Evolutionary conservation across 37 sponge, comb jelly and placozoan species (phyloP), one percentile per base, ranked within the genome.

Genomic region (Geodia barretti): DNA sequence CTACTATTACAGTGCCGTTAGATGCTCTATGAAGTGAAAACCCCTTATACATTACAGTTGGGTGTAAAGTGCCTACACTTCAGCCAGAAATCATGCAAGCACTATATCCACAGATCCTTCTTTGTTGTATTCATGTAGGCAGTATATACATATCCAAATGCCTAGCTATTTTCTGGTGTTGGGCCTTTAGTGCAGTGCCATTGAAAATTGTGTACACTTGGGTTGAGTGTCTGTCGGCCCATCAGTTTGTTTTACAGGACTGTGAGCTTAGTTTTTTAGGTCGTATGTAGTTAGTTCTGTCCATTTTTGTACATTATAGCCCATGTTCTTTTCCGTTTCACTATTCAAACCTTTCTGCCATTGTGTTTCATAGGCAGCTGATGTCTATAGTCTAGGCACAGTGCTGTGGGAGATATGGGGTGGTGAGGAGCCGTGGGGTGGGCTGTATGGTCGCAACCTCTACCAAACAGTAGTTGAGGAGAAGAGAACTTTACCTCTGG

Each of bases 391-490:
- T 68, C 28, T 83, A 2, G 76, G 84, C 65, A 76, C 75, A 17
- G 37, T 83, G 61, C 67, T 83, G 39, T 83, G 84, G 84, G 84
- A 83, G 76, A 58, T 83, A 28, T 83, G 76, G 76, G 36, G 47
- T 1, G 76, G 40, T 30, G 43, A 28, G 20, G 41, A 28, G 4
- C 84, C 84, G 5, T 83, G 84, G 84, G 68, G 60, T 31, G 84
- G 76, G 1, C 82, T 82, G 41, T 34, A 71, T 7, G 39, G 72
- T 9, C 62, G 63, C 24, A 47, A 73, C 65, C 43, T 82, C 24
- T 62, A 72, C 21, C 29, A 43, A 21, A 73, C 36, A 8, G 34
- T 82, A 9, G 72, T 73, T 3, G 23, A 72, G 3, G 82, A 82
- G n/a, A 72, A 72, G 35, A 73, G 73, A 40, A 62, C 72, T 31